Evolutionary conservation across 2,113 vertebrate genomes (phyloP), one percentile per base, ranked within the genome.

Genomic region (Pantherophis guttatus): DNA sequence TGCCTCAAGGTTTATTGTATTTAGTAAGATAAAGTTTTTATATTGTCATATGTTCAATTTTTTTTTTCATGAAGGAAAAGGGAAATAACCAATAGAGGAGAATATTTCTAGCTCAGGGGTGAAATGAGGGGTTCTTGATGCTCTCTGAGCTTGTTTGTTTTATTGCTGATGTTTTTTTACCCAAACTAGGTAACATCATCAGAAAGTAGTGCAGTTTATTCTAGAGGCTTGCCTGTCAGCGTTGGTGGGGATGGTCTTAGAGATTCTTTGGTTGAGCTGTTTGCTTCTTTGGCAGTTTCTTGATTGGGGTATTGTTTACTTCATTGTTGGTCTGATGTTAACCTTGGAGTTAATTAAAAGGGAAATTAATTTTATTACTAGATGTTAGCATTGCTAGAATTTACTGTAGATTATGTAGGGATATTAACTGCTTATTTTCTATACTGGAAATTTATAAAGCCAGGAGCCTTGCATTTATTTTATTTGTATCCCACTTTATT

Each of bases 391-490:
- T 29, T 86, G 9, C 39, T 19, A 3, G 33, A 54, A 24, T 9
- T 75, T 5, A 92, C 24, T 70, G 53, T 3, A 89, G 86, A 62
- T 44, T 54, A 57, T 58, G 54, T 75, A 52, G n/a, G 50, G 33
- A 53, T 87, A 92, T 44, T 55, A 54, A 24, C 44, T n/a, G 85
- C n/a, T 88, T 92, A 23, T 75, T 33, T 92, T 65, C 15, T 86
- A n/a, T 26, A 24, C 10, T 50, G 17, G 21, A 59, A 85, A 89
- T 93, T 26, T 58, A 23, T 48, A 52, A 93, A 85, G 54, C 88
- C 85, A 86, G 33, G n/a, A 93, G 59, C 39, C 85, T 88, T 75
- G 87, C 91, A 89, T 65, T 65, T 65, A 29, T 29, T 65, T 29
- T 65, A 29, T 65, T 65, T 65, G 10, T 65, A 65, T 12, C 26